Percentiles rank a stretch among this genome's conserved stretches.
Evolutionary conservation across 2,113 vertebrate species (phyloP).

Genomic region (Seriola dumerili): DNA sequence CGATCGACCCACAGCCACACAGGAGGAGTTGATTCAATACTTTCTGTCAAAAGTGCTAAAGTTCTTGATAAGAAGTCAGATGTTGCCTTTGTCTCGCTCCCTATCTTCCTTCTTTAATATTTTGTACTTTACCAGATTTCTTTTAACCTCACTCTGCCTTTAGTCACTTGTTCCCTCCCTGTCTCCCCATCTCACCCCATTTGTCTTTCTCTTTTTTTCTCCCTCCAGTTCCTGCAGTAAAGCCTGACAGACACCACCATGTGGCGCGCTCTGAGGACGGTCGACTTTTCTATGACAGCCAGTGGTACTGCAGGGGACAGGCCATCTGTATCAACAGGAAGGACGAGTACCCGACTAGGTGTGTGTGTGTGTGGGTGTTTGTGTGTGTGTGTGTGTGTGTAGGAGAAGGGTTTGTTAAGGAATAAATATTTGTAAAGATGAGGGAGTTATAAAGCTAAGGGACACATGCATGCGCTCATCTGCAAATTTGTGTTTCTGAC

Average conservation of each 20-base stretch:
- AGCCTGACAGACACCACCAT: slow-evolving; percentile 92
- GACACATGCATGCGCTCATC: background rate
- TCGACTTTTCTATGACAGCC: slow-evolving; percentile 93
- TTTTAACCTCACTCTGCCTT: background rate
- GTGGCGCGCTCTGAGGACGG: slow-evolving; percentile 94
- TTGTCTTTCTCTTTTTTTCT: background rate
- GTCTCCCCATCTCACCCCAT: background rate
- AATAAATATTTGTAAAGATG: background rate
- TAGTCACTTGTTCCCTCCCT: background rate
- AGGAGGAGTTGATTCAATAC: slow-evolving; percentile 16
- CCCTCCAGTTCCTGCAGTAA: slow-evolving; percentile 87
- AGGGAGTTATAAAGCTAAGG: too few relatives aligned
- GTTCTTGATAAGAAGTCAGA: slow-evolving; percentile 17
- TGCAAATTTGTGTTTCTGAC: background rate
- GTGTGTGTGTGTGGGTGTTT: slow-evolving; percentile 12
- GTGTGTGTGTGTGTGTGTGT: background rate
- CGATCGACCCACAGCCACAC: slow-evolving; percentile 33
- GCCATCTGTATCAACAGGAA: slow-evolving; percentile 96
- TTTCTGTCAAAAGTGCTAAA: slow-evolving; percentile 12
- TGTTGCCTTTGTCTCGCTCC: background rate
- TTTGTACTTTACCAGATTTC: background rate
- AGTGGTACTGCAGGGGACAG: slow-evolving; percentile 96
- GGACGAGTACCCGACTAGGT: slow-evolving; percentile 96
- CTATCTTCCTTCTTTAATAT: background rate
- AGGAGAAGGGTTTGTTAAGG: background rate